These are phyloP conservation scores for Apamea crenata DNA, from an alignment of 2,888 invertebrate genomes.

Conservation along the genomic window DNA sequence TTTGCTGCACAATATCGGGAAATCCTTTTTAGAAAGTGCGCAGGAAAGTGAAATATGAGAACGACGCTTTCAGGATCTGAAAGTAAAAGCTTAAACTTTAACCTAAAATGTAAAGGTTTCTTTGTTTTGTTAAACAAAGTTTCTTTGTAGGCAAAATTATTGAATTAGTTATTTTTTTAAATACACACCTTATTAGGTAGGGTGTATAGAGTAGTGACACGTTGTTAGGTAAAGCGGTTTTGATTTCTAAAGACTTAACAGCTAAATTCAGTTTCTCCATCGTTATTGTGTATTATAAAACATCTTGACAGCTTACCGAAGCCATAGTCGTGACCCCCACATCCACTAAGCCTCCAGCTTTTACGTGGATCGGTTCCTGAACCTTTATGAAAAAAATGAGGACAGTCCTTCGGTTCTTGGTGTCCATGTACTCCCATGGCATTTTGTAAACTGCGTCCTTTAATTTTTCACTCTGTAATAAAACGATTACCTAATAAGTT, in stretches of 20 bases:
- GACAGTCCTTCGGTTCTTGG: constrained; percentile 55
- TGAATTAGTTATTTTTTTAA: background rate
- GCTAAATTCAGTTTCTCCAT: background rate
- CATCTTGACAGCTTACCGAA: constrained; percentile 44
- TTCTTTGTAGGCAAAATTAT: background rate
- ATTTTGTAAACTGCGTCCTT: constrained; percentile 61
- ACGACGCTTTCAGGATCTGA: constrained; percentile 54
- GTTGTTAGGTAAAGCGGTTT: background rate
- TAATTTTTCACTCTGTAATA: constrained; percentile 52
- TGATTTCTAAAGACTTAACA: no score
- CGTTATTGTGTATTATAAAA: background rate
- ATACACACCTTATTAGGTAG: background rate
- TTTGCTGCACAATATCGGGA: background rate
- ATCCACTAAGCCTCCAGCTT: constrained; percentile 65
- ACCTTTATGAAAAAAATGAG: constrained; percentile 63
- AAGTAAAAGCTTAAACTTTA: constrained; percentile 20
- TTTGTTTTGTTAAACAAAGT: background rate
- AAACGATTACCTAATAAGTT: background rate
- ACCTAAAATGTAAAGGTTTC: background rate
- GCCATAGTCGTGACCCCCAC: constrained; percentile 71
- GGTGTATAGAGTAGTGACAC: background rate
- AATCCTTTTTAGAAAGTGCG: constrained; percentile 41
- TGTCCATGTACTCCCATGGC: constrained; percentile 72
- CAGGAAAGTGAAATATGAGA: constrained; percentile 54
- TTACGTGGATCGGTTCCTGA: constrained; percentile 64